Conservation (phyloP, 23 tunicate genomes). For the Trididemnum miniatum region DNA sequence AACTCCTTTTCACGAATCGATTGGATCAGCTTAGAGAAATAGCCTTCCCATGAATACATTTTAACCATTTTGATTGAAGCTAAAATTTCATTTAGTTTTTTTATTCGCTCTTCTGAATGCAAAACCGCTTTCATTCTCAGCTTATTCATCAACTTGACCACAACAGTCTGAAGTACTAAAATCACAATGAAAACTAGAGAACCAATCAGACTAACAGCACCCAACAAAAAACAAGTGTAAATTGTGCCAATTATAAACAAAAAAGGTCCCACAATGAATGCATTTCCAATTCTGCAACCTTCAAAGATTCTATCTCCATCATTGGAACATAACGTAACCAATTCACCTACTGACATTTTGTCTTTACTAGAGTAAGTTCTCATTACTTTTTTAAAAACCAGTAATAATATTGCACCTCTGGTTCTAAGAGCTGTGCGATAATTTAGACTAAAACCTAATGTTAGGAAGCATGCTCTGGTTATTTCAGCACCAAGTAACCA, state of each 20-base stretch:
- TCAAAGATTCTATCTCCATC: slow-evolving; percentile 89
- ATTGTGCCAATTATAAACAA: slow-evolving; percentile 57
- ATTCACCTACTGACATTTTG: slow-evolving; percentile 60
- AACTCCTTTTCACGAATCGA: slow-evolving; percentile 57
- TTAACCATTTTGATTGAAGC: slow-evolving; percentile 77
- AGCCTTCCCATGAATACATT: slow-evolving; percentile 92
- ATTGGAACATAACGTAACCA: slow-evolving; percentile 73
- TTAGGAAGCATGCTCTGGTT: slow-evolving; percentile 30
- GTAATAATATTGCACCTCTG: slow-evolving; percentile 50
- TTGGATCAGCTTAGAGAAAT: slow-evolving; percentile 32
- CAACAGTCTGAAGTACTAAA: slow-evolving; percentile 34
- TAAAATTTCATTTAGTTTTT: slow-evolving; percentile 66
- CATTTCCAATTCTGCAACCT: slow-evolving; percentile 36
- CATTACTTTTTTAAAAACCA: slow-evolving; percentile 64
- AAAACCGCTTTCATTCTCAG: slow-evolving; percentile 46
- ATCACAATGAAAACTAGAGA: slow-evolving; percentile 46
- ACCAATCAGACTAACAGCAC: slow-evolving; percentile 72
- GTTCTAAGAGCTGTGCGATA: slow-evolving; percentile 62
- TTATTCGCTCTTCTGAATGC: slow-evolving; percentile 47
- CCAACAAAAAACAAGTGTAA: slow-evolving; percentile 50
- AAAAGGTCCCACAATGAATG: slow-evolving; percentile 45
- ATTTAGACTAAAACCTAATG: slow-evolving; percentile 46
- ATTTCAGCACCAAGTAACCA: slow-evolving; percentile 37
- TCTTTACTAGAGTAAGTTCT: slow-evolving; percentile 28
- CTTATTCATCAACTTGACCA: slow-evolving; percentile 42